These are phyloP conservation scores for Mionectes olivaceus DNA, from an alignment of 2,797 vertebrate species.

Conservation along the genomic window DNA sequence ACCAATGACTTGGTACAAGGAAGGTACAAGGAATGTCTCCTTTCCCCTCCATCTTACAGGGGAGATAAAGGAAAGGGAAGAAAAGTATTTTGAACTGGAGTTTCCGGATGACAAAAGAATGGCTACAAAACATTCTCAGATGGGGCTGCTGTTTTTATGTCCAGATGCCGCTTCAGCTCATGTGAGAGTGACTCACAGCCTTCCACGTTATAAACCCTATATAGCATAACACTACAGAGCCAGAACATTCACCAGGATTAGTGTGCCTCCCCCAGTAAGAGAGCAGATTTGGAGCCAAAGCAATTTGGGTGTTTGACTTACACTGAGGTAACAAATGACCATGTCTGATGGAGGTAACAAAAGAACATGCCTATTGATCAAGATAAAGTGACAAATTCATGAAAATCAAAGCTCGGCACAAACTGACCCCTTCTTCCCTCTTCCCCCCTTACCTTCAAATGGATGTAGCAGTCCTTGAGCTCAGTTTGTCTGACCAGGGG, in stretches of 20 bases:
- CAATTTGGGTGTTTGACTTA: background rate
- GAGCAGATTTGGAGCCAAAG: background rate
- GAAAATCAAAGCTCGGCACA: background rate
- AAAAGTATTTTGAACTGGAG: background rate
- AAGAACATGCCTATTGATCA: background rate
- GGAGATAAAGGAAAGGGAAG: background rate
- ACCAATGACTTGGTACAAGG: background rate
- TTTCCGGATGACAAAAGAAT: background rate
- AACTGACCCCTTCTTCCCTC: background rate
- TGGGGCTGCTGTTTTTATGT: background rate
- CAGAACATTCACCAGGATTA: background rate
- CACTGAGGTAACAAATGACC: background rate
- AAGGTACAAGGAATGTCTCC: background rate
- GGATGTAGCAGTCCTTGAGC: conserved; percentile 91
- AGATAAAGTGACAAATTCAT: background rate
- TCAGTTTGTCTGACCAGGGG: conserved; percentile 87
- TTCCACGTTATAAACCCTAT: rapidly evolving
- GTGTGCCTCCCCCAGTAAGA: background rate
- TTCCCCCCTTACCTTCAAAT: conserved; percentile 85
- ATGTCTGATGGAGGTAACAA: background rate
- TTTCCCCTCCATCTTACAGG: background rate
- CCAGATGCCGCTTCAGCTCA: background rate
- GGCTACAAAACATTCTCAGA: background rate
- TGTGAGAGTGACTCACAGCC: background rate
- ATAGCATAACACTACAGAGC: background rate